These are phyloP conservation scores for Zaprionus capensis DNA, from an alignment of 1,140 invertebrate species.

Conservation along the genomic window DNA sequence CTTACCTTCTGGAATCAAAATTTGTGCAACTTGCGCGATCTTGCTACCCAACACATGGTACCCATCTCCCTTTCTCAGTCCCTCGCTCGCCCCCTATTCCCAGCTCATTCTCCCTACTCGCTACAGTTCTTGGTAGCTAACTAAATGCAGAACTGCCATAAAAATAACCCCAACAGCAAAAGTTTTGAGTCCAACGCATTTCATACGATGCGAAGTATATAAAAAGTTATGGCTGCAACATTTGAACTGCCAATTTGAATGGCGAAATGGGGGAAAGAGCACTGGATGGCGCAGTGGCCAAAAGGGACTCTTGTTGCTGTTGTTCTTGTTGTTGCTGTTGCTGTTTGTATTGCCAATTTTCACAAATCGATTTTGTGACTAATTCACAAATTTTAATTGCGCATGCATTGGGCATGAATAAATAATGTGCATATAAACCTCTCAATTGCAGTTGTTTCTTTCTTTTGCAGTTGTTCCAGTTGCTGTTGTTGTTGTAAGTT, in stretches of 20 bases:
- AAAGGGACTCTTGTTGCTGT: slow-evolving; percentile 13
- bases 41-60: no score
- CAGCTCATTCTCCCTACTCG: neutral
- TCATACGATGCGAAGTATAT: slow-evolving; percentile 42
- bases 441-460: slow-evolving; percentile 6
- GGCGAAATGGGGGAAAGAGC: neutral
- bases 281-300: neutral
- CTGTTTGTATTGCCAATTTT: slow-evolving; percentile 61
- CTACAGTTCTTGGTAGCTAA: slow-evolving; percentile 24
- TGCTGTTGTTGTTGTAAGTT: slow-evolving; percentile 33
- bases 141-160: slow-evolving; percentile 52
- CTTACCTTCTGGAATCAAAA: slow-evolving; percentile 39
- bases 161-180: slow-evolving; percentile 46
- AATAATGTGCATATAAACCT: slow-evolving; percentile 64
- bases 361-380: slow-evolving; percentile 75
- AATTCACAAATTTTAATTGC: slow-evolving; percentile 77
- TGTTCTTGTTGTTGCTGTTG: slow-evolving; percentile 28
- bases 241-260: slow-evolving; percentile 48
- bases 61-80: neutral
- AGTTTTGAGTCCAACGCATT: slow-evolving; percentile 45
- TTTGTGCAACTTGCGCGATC: slow-evolving; percentile 27
- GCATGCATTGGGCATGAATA: slow-evolving; percentile 74
- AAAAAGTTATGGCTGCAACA: slow-evolving; percentile 46
- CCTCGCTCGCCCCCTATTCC: neutral
- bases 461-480: neutral